phyloP scores from a whole-genome alignment of 2,888 invertebrate genomes.

The Nemotelus nigrinus region DNA sequence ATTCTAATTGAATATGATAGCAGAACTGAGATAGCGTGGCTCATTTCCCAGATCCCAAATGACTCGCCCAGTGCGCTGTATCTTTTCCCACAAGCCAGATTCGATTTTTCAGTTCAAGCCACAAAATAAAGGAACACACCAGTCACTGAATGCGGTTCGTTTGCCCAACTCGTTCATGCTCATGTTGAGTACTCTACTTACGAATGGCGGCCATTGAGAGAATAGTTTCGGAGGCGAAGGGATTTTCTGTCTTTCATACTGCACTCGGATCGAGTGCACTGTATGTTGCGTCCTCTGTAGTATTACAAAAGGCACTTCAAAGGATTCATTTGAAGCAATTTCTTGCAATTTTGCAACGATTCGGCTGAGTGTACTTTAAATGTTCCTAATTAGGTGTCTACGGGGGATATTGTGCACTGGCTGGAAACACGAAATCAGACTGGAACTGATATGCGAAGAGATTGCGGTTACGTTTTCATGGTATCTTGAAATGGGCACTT shows the following conservation, averaged over 20 bases:
- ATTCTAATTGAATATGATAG: constrained; percentile 49
- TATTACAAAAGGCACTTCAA: constrained; percentile 19
- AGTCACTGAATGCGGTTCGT: not conserved
- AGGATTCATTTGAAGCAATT: constrained; percentile 44
- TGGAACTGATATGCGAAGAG: constrained; percentile 26
- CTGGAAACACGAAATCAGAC: constrained; percentile 9
- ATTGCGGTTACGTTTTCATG: constrained; percentile 20
- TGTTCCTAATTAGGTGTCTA: constrained; percentile 45
- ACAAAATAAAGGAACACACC: not conserved
- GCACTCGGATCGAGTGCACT: not conserved
- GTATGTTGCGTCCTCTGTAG: constrained; percentile 1
- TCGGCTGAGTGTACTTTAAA: constrained; percentile 46
- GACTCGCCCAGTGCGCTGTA: not conserved
- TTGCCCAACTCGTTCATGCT: not conserved
- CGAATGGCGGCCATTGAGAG: not conserved
- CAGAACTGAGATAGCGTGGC: constrained; percentile 9
- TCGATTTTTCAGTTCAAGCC: not conserved
- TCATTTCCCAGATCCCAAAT: not conserved
- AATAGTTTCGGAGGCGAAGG: not conserved
- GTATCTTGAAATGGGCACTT: constrained; percentile 7
- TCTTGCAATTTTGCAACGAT: constrained; percentile 46
- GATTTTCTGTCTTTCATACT: not conserved
- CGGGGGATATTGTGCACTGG: constrained; percentile 31
- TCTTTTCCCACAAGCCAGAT: not conserved
- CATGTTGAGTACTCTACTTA: not conserved